phyloP scores from a whole-genome alignment of 2,888 invertebrate species.

The Epistrophe eligans region DNA sequence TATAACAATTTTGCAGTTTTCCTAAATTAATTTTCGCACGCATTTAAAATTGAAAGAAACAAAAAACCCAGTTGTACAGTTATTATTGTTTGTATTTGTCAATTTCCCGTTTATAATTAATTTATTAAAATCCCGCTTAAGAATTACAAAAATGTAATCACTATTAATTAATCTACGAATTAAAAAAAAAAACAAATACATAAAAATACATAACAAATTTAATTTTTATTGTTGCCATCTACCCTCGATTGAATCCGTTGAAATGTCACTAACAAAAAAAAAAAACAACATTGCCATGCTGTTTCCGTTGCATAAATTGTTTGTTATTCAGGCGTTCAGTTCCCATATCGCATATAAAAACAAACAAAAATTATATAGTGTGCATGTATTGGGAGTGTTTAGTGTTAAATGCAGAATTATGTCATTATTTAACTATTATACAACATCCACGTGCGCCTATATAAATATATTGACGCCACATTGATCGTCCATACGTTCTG shows the following conservation, averaged over 20 bases:
- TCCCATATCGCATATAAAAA: not conserved
- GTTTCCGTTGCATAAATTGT: slow-evolving; percentile 36
- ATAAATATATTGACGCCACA: slow-evolving; percentile 23
- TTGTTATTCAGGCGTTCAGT: not conserved
- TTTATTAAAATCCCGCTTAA: slow-evolving; percentile 5
- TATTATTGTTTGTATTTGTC: not conserved
- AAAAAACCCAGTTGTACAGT: not conserved
- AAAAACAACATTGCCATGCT: slow-evolving; percentile 4
- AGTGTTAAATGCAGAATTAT: slow-evolving; percentile 44
- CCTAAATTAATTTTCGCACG: not conserved
- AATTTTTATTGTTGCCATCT: slow-evolving; percentile 43
- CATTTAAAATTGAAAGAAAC: not conserved
- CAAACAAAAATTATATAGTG: not conserved
- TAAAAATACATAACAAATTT: not conserved
- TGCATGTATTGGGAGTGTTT: not conserved
- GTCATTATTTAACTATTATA: slow-evolving; percentile 67
- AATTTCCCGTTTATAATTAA: slow-evolving; percentile 15
- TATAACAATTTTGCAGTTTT: not conserved
- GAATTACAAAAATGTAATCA: slow-evolving; percentile 27
- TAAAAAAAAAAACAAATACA: slow-evolving; percentile 33
- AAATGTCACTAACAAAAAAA: slow-evolving; percentile 14
- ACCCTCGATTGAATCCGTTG: slow-evolving; percentile 41
- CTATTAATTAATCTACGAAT: slow-evolving; percentile 58
- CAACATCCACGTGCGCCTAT: slow-evolving; percentile 68
- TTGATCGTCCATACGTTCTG: slow-evolving; percentile 25